Evolutionary conservation across 2,888 invertebrate genomes (phyloP).

Genomic region (Drosophila tanythrix): DNA sequence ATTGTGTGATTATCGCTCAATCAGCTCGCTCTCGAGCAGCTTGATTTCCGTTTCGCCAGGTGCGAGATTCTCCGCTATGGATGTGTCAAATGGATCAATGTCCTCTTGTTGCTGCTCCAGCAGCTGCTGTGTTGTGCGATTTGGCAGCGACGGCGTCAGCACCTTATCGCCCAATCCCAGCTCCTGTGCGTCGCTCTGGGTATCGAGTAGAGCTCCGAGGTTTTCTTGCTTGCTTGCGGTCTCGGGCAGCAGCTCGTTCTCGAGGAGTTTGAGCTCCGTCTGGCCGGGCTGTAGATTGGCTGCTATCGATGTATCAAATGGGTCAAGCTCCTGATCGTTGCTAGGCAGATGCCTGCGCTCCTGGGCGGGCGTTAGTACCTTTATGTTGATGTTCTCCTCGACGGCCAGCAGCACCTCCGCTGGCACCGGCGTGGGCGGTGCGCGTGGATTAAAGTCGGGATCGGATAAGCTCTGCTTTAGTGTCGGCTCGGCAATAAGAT

Average conservation of each 20-base stretch:
- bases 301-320: constrained; percentile 94
- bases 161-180: constrained; percentile 88
- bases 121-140: constrained; percentile 66
- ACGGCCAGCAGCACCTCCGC: constrained; percentile 85
- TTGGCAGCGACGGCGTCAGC: constrained; percentile 87
- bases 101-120: constrained; percentile 85
- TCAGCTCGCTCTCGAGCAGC: constrained; percentile 90
- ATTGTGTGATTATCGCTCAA: constrained; percentile 84
- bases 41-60: constrained; percentile 93
- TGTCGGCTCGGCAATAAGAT: constrained; percentile 86
- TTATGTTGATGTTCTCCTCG: constrained; percentile 88
- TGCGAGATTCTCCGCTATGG: constrained; percentile 90
- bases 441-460: constrained; percentile 87
- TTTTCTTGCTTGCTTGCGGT: constrained; percentile 65
- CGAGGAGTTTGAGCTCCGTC: constrained; percentile 91
- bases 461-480: constrained; percentile 88
- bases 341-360: constrained; percentile 84
- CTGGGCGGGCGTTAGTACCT: constrained; percentile 89
- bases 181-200: constrained; percentile 85
- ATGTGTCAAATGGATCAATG: constrained; percentile 94
- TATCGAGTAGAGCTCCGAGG: constrained; percentile 82
- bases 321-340: constrained; percentile 86
- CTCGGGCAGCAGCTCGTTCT: constrained; percentile 89
- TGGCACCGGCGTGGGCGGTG: constrained; percentile 83
- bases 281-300: constrained; percentile 90